Percentiles rank a stretch among this genome's conserved stretches.
phyloP scores from a whole-genome alignment of 2,888 invertebrate species.

The Frankliniella intonsa region DNA sequence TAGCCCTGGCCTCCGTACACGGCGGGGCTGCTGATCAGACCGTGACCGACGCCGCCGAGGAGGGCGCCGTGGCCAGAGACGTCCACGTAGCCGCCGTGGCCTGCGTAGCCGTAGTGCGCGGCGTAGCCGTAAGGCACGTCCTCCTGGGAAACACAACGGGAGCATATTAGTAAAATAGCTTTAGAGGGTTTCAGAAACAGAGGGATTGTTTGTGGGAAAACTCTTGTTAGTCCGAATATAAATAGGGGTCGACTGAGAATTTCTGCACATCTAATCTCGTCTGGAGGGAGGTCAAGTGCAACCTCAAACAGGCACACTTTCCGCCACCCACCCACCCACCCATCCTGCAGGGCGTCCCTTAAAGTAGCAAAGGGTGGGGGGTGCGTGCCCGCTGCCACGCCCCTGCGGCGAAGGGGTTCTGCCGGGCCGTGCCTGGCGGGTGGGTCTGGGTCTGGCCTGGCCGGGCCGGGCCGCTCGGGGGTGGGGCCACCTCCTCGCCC shows the following conservation, averaged over 20 bases:
- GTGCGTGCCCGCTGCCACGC: neutral
- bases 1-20: neutral
- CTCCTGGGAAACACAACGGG: neutral
- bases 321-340: too few species aligned
- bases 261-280: too few species aligned
- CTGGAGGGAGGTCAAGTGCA: too few species aligned
- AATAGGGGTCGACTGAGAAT: too few species aligned
- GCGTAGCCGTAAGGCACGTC: conserved; percentile 20
- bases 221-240: too few species aligned
- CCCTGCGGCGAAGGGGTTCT: too few species aligned
- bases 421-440: neutral
- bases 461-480: neutral
- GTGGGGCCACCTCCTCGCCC: neutral
- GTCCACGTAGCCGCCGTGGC: neutral
- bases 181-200: too few species aligned
- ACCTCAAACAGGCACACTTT: too few species aligned
- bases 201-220: too few species aligned
- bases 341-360: neutral
- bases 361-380: neutral
- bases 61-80: neutral
- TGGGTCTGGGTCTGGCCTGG: neutral
- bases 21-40: neutral
- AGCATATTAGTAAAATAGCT: too few species aligned
- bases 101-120: neutral
- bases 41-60: neutral